These are phyloP conservation scores for Radopholus similis DNA, from an alignment of 1,140 invertebrate species.

Conservation along the genomic window DNA sequence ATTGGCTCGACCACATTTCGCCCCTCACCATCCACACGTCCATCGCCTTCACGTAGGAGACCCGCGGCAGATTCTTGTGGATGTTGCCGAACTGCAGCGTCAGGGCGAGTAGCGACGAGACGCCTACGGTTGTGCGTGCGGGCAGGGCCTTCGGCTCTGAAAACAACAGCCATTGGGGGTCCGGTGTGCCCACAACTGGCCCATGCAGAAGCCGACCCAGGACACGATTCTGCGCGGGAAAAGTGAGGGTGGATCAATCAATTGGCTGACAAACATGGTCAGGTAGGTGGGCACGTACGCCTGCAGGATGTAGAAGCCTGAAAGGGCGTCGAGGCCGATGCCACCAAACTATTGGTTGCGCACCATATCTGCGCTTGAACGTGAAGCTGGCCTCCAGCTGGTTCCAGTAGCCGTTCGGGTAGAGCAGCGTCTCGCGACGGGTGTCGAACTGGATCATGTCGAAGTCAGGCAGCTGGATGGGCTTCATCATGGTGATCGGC, in stretches of 20 bases:
- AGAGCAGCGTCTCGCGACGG: conserved; percentile 28
- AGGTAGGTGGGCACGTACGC: conserved; percentile 58
- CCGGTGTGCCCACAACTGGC: not conserved
- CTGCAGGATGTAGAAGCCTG: conserved; percentile 55
- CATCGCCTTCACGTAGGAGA: conserved; percentile 57
- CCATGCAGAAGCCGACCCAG: conserved; percentile 60
- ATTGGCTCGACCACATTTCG: not conserved
- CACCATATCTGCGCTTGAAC: conserved; percentile 58
- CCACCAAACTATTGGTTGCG: not conserved
- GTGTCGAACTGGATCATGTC: conserved; percentile 57
- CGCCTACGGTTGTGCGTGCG: conserved; percentile 54
- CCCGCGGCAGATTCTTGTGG: conserved; percentile 56
- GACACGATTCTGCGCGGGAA: conserved; percentile 43
- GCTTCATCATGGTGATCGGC: conserved; percentile 55
- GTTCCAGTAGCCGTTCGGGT: conserved; percentile 52
- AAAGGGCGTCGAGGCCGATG: not conserved
- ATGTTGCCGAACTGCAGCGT: conserved; percentile 59
- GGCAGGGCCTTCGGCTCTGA: conserved; percentile 55
- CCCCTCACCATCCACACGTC: conserved; percentile 57
- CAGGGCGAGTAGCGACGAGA: conserved; percentile 54
- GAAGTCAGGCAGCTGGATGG: conserved; percentile 56
- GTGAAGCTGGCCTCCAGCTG: conserved; percentile 51
- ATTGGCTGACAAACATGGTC: conserved; percentile 30
- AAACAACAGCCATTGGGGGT: not conserved
- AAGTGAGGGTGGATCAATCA: not conserved